Evolutionary conservation across 2,113 vertebrate species (phyloP), one percentile per base, ranked within the genome.

Genomic region (Myotis lucifugus): DNA sequence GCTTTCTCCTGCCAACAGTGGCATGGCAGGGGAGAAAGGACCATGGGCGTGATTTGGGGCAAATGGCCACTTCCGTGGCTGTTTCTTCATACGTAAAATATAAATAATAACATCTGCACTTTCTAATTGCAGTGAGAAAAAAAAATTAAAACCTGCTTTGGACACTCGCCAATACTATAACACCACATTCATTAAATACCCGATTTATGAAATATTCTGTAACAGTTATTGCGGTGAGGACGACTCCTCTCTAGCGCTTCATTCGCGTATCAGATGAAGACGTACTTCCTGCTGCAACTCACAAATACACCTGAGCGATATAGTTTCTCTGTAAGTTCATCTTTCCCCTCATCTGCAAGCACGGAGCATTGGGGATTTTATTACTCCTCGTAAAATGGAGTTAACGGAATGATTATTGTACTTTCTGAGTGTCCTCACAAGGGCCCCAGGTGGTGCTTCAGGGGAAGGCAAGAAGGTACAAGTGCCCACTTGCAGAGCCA

Each of bases 41-140:
- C 2, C 48, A 3, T 1, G 11, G 2, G 17, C 0, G 27, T 4
- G 13, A 50, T 61, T 18, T 6, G 10, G 25, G 52, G 21, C 14
- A n/a, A 72, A 12, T 1, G 34, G 10, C 1, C 18, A 29, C 3
- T 12, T 74, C 56, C 0, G 32, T 59, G 79, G 70, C 21, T 29
- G 21, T 59, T 81, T 90, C 54, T 59, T 59, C 67, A 46, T 0
- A n/a, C 4, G 12, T 12, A 87, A 95, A 87, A 52, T 0, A 77
- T 54, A 90, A 89, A 32, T 1, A 78, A 10, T 14, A 64, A 37
- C 42, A 70, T 6, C 27, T 37, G 13, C 3, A 32, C 54, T 76
- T 82, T 64, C 19, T 61, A n/a, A 59, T 2, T 61, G 34, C 3
- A 76, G 21, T 2, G 25, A 93, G 50, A 64, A 70, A 52, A 70